phyloP scores from a whole-genome alignment of 2,797 vertebrate genomes.

The Mareca strepera region DNA sequence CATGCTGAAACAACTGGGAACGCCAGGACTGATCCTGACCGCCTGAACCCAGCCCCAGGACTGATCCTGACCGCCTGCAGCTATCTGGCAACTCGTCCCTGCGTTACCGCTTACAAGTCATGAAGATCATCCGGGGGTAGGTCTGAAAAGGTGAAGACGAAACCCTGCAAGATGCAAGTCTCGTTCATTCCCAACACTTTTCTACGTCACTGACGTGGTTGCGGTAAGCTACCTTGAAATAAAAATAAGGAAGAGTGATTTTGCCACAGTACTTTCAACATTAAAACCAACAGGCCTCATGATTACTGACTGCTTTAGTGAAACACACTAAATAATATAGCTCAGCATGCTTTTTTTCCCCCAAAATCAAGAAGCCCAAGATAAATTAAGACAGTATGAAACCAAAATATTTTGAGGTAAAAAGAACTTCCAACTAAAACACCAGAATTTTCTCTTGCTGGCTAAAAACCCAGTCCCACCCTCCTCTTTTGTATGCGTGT shows the following conservation, averaged over 20 bases:
- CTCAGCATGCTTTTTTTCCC: neutral
- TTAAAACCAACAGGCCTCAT: neutral
- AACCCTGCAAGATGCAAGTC: neutral
- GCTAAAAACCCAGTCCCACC: neutral
- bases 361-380: neutral
- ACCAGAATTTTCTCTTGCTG: neutral
- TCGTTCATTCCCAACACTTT: neutral
- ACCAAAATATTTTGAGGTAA: neutral
- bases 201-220: neutral
- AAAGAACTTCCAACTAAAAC: neutral
- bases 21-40: neutral
- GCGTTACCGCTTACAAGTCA: neutral
- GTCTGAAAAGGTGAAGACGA: neutral
- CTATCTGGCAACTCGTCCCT: neutral
- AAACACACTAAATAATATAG: neutral
- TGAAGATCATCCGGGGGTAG: neutral
- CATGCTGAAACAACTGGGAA: neutral
- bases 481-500: neutral
- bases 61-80: neutral
- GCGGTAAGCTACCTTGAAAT: neutral
- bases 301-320: neutral
- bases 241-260: neutral
- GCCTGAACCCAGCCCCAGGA: too few relatives aligned
- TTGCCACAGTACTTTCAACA: neutral
- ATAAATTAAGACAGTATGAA: neutral